Evolutionary conservation across 2,888 invertebrate genomes (phyloP).

Genomic region (Bhutanitis thaidina): DNA sequence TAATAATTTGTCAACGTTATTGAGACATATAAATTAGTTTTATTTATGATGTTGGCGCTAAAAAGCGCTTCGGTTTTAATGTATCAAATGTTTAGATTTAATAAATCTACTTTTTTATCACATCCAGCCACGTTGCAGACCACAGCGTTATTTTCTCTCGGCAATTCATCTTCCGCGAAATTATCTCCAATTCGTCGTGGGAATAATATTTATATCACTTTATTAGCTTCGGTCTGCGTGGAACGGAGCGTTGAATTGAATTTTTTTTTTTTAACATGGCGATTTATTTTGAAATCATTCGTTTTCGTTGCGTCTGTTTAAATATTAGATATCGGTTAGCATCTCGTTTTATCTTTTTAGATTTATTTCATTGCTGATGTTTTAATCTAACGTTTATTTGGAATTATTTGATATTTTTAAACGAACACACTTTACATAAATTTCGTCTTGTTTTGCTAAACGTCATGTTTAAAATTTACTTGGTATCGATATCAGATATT

Average conservation of each 20-base stretch:
- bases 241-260: background rate
- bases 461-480: background rate
- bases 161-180: conserved; percentile 11
- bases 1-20: too few relatives aligned
- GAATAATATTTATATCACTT: conserved; percentile 9
- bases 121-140: background rate
- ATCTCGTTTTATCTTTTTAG: background rate
- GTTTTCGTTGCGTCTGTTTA: background rate
- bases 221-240: background rate
- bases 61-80: background rate
- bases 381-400: background rate
- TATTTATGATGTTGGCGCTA: background rate
- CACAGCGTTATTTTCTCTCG: background rate
- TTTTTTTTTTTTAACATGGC: conserved; percentile 1
- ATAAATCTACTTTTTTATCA: conserved; percentile 8
- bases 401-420: too few relatives aligned
- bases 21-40: background rate
- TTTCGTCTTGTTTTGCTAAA: too few relatives aligned
- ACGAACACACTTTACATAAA: too few relatives aligned
- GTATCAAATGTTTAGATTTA: conserved; percentile 3
- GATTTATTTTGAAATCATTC: conserved; percentile 2
- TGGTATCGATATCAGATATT: too few relatives aligned
- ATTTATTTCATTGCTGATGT: background rate
- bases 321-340: conserved; percentile 1
- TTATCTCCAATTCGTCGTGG: conserved; percentile 4